Base-by-base conservation (phyloP, 2,888 invertebrate genomes). In the Cephonodes hylas region DNA sequence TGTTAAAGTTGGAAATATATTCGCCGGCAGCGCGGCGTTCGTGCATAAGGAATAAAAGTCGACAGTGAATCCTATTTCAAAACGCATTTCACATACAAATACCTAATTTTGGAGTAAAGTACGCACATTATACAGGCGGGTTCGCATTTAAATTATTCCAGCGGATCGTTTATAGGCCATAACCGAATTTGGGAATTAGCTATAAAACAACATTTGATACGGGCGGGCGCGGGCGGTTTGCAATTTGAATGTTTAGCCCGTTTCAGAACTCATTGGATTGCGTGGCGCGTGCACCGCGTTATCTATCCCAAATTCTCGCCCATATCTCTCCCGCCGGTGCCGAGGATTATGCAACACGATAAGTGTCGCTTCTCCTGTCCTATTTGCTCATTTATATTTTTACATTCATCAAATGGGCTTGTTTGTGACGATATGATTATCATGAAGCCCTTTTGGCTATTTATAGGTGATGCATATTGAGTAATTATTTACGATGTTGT, bases 191-290 rank as follows among this genome's bases (percentile, higher is more conserved):
- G 88, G 91, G 91, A 91, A 92, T 92, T 92, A 92, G 91, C 92
- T 90, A 92, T 92, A 92, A 92, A 92, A 92, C 92, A 92, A 91
- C 92, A 91, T 91, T 91, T 91, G 91, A 91, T 90, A 89, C 89
- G 91, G 91, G 90, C 86, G 84, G 89, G 89, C 89, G 91, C 89
- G 90, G 89, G 90, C 78, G 86, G 89, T 83, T 87, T 80, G 89
- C 89, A 89, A 92, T 92, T 91, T 91, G 91, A 91, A 92, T 90
- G 87, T 91, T 88, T 84, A 80, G 85, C 84, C 84, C 85, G 88
- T 86, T 86, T 82, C 83, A 71, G 80, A 80, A 72, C 85, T 91
- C 90, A 89, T 92, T 92, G 87, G 82, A 59, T 86, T 92, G 87
- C 93, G 80, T 67, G 80, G 82, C 91, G 89, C 91, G 93, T 88